Conservation (phyloP, 2,113 vertebrate species). For the Coptodon bakossiorum region DNA sequence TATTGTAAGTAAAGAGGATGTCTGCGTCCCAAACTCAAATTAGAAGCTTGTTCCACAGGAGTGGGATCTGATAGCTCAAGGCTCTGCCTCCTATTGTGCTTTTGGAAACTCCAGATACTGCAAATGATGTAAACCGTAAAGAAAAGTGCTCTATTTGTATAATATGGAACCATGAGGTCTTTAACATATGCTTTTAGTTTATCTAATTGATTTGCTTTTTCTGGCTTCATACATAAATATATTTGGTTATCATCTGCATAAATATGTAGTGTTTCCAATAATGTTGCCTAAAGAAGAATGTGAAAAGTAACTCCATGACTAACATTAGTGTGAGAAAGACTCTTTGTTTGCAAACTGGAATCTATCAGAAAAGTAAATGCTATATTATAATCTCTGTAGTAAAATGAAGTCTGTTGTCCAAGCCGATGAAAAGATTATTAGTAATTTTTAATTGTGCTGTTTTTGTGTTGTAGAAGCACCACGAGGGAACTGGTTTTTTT, state of each 20-base stretch:
- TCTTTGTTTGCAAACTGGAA: background rate
- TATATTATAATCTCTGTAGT: background rate
- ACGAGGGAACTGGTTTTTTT: background rate
- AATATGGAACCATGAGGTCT: background rate
- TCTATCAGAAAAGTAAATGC: background rate
- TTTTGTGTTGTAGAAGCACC: rapidly evolving
- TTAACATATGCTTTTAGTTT: background rate
- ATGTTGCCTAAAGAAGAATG: background rate
- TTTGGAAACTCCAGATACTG: background rate
- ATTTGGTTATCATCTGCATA: background rate
- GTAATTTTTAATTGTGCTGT: background rate
- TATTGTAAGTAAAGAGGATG: background rate
- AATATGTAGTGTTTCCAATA: background rate
- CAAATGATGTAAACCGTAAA: background rate
- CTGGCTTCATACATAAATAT: background rate
- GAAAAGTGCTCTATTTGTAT: background rate
- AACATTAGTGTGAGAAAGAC: background rate
- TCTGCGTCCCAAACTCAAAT: background rate
- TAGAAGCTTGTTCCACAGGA: background rate
- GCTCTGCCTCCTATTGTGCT: background rate
- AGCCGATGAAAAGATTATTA: background rate
- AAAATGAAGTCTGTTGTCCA: background rate
- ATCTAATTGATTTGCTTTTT: background rate
- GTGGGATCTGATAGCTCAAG: background rate
- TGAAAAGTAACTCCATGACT: background rate